Percentiles rank a stretch among this genome's conserved stretches.
Evolutionary conservation across 2,113 vertebrate genomes (phyloP).

Genomic region (Melanocharis versteri): DNA sequence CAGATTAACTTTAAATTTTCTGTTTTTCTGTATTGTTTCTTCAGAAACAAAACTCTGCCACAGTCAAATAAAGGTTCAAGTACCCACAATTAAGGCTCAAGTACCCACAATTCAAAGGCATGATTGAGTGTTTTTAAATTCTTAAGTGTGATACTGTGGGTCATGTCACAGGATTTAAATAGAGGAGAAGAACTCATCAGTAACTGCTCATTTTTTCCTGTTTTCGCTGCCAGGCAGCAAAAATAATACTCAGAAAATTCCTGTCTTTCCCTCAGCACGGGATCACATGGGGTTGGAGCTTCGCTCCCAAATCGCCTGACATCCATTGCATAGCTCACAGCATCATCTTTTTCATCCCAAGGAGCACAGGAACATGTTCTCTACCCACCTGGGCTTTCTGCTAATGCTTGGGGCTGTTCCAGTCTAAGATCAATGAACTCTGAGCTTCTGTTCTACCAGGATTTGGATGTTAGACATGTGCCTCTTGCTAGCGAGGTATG

Average conservation of each 20-base stretch:
- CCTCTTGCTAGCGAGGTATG: background rate
- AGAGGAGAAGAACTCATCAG: background rate
- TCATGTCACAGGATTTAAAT: background rate
- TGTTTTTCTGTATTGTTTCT: background rate
- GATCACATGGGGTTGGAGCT: background rate
- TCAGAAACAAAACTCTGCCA: background rate
- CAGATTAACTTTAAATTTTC: background rate
- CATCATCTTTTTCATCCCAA: background rate
- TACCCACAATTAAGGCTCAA: background rate
- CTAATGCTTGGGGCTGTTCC: background rate
- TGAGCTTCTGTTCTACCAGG: background rate
- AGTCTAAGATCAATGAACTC: background rate
- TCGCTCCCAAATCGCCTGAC: background rate
- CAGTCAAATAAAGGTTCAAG: background rate
- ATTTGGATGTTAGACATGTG: background rate
- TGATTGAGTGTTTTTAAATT: background rate
- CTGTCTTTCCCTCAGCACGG: background rate
- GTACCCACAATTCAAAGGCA: background rate
- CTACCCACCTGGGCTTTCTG: background rate
- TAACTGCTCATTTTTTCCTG: conserved; percentile 14
- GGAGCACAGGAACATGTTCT: background rate
- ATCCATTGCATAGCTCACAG: background rate
- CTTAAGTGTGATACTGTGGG: background rate
- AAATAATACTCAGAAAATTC: background rate
- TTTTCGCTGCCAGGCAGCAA: background rate